phyloP scores from a whole-genome alignment of 1,140 invertebrate genomes.

The Drosophila virilis region DNA sequence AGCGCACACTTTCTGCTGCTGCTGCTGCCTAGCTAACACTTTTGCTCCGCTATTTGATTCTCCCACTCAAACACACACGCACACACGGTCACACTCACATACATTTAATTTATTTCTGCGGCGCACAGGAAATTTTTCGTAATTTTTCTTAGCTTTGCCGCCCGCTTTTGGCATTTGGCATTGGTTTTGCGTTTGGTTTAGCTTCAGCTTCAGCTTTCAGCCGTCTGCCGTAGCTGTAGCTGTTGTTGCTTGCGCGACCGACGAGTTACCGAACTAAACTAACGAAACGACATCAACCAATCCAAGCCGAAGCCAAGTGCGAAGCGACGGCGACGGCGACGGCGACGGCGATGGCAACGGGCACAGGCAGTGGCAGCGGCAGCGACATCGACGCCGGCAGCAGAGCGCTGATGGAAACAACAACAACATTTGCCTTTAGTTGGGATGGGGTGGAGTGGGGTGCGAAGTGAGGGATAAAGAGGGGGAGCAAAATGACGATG shows the following conservation, averaged over 20 bases:
- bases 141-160: slow-evolving; percentile 53
- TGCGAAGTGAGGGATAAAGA: slow-evolving; percentile 20
- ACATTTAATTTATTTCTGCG: slow-evolving; percentile 53
- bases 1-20: slow-evolving; percentile 15
- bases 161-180: slow-evolving; percentile 30
- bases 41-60: slow-evolving; percentile 19
- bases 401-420: slow-evolving; percentile 45
- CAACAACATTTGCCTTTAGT: slow-evolving; percentile 35
- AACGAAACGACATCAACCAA: slow-evolving; percentile 69
- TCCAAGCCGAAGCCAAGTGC: slow-evolving; percentile 68
- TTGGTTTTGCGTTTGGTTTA: slow-evolving; percentile 28
- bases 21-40: slow-evolving; percentile 25
- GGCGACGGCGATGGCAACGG: slow-evolving; percentile 14
- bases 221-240: slow-evolving; percentile 28
- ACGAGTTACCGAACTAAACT: slow-evolving; percentile 84
- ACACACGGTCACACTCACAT: slow-evolving; percentile 10
- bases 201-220: slow-evolving; percentile 25
- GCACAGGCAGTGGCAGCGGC: slow-evolving; percentile 29
- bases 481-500: slow-evolving; percentile 40
- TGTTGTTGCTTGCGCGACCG: slow-evolving; percentile 73
- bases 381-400: slow-evolving; percentile 45
- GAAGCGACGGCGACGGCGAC: slow-evolving; percentile 27
- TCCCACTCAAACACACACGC: no score
- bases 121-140: slow-evolving; percentile 23
- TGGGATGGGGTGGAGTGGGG: slow-evolving; percentile 25